These are phyloP conservation scores for Oligia fasciuncula DNA, from an alignment of 2,888 invertebrate species.

Conservation along the genomic window DNA sequence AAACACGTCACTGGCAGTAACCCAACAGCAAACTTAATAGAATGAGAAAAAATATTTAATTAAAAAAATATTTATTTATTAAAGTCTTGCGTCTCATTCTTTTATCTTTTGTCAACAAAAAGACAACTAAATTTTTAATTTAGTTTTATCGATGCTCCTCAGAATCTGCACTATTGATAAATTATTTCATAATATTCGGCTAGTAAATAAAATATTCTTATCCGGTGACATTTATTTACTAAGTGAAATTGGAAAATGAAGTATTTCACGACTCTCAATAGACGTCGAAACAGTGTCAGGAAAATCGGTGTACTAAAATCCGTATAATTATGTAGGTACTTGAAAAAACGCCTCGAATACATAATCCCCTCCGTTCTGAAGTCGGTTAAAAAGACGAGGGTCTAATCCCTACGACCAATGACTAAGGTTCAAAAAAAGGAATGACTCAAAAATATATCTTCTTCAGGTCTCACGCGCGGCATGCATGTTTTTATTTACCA, in stretches of 20 bases:
- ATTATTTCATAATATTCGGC: neutral
- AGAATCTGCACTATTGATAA: conserved; percentile 2
- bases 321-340: neutral
- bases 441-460: neutral
- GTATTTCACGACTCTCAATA: neutral
- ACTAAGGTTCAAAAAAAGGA: neutral
- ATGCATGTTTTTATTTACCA: too few species aligned
- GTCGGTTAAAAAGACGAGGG: neutral
- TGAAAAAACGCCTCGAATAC: neutral
- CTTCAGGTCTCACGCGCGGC: too few species aligned
- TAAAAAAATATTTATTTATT: too few species aligned
- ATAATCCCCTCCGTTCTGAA: neutral
- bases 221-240: conserved; percentile 4
- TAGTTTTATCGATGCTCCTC: neutral
- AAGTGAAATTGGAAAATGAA: neutral
- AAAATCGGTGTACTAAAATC: neutral
- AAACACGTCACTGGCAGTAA: too few species aligned
- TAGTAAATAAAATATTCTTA: conserved; percentile 1
- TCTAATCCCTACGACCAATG: neutral
- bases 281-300: neutral
- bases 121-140: neutral
- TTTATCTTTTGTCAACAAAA: neutral
- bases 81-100: neutral
- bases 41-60: too few species aligned
- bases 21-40: too few species aligned